Base-by-base conservation (phyloP, 2,888 invertebrate genomes). In the Pseudeuparius sepicola region DNA sequence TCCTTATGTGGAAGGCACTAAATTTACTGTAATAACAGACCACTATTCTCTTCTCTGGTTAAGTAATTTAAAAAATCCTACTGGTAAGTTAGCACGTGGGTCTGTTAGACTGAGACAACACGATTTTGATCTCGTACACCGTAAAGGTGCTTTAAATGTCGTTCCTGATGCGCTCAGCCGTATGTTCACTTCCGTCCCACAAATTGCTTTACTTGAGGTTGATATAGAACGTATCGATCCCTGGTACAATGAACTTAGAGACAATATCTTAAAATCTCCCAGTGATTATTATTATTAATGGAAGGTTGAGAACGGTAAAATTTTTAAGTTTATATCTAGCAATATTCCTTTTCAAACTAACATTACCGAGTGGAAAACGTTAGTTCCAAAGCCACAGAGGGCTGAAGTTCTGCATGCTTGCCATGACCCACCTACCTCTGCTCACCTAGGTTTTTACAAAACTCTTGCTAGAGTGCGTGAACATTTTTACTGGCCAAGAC, bases 21-120 rank as follows among this genome's bases (percentile, higher is more conserved):
- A 35, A 12, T 50, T 50, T 34, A 44, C 16, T 2, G 31, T 44
- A 2, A 38, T 47, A 4, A 47, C 46, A 6, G 46, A 49, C 14
- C 49, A 50, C 23, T 17, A 34, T 18, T 38, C 42, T 1, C 29
- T 50, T 6, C 24, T 39, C 9, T 47, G 42, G 41, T 24, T 45
- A 7, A 34, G 37, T 31, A 33, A 34, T 9, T 11, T 45, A 4
- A 41, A 44, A 27, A 26, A 39, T 10, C 39, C 39, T 11, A 25
- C 24, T 7, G 39, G 37, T 6, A 31, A 29, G 24, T 16, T 32
- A 9, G 31, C 31, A 4, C 12, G 36, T 11, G 36, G 33, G 36
- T 24, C 14, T 11, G 36, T 39, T 27, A 15, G 26, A 17, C 18
- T 39, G n/a, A 35, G 39, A 13, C 39, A 37, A 23, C 31, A 31